These are phyloP conservation scores for Atlantisia rogersi DNA, from an alignment of 2,113 vertebrate species.

Conservation along the genomic window DNA sequence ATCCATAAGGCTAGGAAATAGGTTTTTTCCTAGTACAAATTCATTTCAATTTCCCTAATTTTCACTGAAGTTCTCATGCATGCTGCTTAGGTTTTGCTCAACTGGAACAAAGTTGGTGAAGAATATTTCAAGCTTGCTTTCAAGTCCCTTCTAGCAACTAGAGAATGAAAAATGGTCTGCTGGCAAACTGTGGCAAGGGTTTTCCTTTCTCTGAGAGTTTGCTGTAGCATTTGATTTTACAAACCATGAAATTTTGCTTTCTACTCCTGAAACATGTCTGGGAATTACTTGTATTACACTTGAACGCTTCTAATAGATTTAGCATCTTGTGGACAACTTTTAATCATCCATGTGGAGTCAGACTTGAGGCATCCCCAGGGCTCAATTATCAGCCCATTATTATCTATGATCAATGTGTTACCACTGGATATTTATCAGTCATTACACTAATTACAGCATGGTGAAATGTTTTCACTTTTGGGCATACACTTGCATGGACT, in stretches of 20 bases:
- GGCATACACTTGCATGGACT: constrained; percentile 1
- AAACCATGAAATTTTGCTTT: not conserved
- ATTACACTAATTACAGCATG: constrained; percentile 42
- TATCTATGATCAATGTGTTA: constrained; percentile 19
- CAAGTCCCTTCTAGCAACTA: not conserved
- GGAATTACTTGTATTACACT: not conserved
- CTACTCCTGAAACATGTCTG: not conserved
- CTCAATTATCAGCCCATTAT: constrained; percentile 3
- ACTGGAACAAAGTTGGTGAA: not conserved
- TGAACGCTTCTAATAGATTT: not conserved
- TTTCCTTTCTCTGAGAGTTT: not conserved
- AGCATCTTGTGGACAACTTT: not conserved
- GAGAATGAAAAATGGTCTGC: not conserved
- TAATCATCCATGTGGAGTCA: constrained; percentile 16
- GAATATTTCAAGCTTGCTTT: not conserved
- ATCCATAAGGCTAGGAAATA: not conserved
- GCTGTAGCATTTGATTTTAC: not conserved
- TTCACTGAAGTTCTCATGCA: not conserved
- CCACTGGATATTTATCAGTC: constrained; percentile 39
- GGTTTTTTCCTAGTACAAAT: not conserved
- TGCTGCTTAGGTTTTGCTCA: not conserved
- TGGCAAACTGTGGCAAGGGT: not conserved
- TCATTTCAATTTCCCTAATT: not conserved
- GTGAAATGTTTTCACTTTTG: constrained; percentile 41
- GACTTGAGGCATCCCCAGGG: not conserved